Evolutionary conservation across 2,797 vertebrate species (phyloP).

Genomic region (Tolypeutes matacus): DNA sequence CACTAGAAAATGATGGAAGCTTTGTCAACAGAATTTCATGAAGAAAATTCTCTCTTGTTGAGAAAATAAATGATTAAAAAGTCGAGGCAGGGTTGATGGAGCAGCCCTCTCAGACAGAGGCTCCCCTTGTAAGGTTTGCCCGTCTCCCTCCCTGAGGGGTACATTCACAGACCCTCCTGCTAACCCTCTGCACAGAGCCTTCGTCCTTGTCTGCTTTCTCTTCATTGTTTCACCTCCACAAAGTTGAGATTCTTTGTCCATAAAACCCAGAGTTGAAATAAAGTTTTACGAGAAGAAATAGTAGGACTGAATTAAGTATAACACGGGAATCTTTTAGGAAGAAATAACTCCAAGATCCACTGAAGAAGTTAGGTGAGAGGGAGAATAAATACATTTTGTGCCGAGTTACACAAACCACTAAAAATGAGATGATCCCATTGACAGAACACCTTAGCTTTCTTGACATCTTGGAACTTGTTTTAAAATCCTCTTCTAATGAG

Average conservation of each 20-base stretch:
- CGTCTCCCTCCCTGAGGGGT: background rate
- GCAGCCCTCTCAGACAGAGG: conserved; percentile 43
- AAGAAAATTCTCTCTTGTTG: conserved; percentile 46
- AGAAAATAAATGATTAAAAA: conserved; percentile 73
- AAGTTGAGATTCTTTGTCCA: background rate
- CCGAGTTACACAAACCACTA: background rate
- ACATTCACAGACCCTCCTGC: fast-evolving
- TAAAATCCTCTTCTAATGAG: background rate
- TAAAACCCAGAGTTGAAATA: background rate
- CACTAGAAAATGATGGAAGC: conserved; percentile 32
- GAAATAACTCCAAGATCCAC: background rate
- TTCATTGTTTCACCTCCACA: background rate
- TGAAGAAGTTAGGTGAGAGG: background rate
- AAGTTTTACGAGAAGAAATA: background rate
- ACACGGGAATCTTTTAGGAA: background rate
- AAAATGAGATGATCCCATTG: background rate
- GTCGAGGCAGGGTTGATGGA: background rate
- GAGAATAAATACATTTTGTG: background rate
- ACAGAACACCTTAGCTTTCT: background rate
- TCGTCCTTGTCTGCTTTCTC: background rate
- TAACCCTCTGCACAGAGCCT: background rate
- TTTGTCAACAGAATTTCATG: conserved; percentile 73
- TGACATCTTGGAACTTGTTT: background rate
- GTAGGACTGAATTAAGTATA: background rate
- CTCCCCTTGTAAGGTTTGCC: conserved; percentile 27